Evolutionary conservation across 1,140 invertebrate species (phyloP), one percentile per base, ranked within the genome.

Genomic region (Macrosteles quadrilineatus): DNA sequence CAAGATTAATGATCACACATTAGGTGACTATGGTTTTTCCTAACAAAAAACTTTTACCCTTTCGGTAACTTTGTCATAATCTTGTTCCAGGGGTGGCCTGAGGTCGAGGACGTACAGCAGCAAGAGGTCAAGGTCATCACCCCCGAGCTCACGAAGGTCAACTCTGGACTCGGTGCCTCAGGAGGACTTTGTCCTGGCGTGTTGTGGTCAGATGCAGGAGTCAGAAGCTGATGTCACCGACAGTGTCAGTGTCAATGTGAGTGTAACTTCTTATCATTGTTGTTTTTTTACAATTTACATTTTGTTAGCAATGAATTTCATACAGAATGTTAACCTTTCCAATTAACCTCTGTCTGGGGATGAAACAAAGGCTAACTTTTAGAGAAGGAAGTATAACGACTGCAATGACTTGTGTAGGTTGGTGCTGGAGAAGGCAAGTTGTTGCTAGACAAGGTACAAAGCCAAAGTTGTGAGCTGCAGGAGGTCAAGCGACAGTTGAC

Each of bases 381-480:
- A n/a, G n/a, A n/a, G n/a, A n/a, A n/a, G n/a, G n/a, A n/a, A n/a
- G n/a, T n/a, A n/a, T n/a, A n/a, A n/a, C n/a, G n/a, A n/a, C n/a
- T n/a, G n/a, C n/a, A n/a, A n/a, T n/a, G n/a, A n/a, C n/a, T 19
- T 53, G 6, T 53, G 17, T n/a, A 53, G 23, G 23, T 36, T 4
- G 55, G 21, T 19, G 30, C 3, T 53, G 27, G 19, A 29, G 71
- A 55, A 9, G 45, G 36, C 36, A 43, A 66, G 25, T 53, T 70
- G 17, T 68, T 70, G 43, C 71, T 71, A 19, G 67, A 69, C 12
- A 70, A 65, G 62, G 36, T 68, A 21, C 43, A 66, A 74, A 87
- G 86, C 78, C 87, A 88, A 76, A 83, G 85, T n/a, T 84, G 84
- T 43, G 88, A 90, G 79, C 86, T 90, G 68, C 85, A 88, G 72